Evolutionary conservation across 2,888 invertebrate genomes (phyloP).

Genomic region (Drosophila kanekoi): DNA sequence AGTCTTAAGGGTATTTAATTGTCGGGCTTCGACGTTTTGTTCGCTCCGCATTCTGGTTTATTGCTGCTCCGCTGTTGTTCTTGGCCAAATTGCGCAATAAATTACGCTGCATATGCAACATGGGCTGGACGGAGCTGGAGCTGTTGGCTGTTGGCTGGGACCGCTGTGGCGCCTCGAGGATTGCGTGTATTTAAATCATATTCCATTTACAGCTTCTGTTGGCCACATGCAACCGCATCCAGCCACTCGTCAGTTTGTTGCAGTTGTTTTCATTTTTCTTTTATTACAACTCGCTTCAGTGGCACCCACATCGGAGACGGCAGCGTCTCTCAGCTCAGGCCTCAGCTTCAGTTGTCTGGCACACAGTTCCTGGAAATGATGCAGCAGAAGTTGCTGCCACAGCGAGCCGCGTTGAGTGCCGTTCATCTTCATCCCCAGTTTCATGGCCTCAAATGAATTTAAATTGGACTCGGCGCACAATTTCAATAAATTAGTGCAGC

Average conservation of each 20-base stretch:
- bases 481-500: conserved; percentile 60
- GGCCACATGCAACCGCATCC: conserved; percentile 25
- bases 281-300: conserved; percentile 10
- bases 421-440: conserved; percentile 5
- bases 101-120: conserved; percentile 46
- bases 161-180: conserved; percentile 64
- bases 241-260: conserved; percentile 7
- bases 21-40: neutral
- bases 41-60: conserved; percentile 6
- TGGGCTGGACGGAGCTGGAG: conserved; percentile 6
- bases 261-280: neutral
- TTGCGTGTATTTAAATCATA: conserved; percentile 71
- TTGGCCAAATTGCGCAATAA: conserved; percentile 64
- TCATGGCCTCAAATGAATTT: conserved; percentile 68
- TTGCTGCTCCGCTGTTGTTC: conserved; percentile 18
- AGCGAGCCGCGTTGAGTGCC: neutral
- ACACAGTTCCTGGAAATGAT: conserved; percentile 42
- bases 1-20: conserved; percentile 3
- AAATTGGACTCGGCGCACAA: conserved; percentile 51
- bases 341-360: no score
- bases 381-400: conserved; percentile 30
- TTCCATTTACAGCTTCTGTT: conserved; percentile 66
- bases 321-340: neutral
- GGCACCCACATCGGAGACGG: conserved; percentile 7
- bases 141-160: conserved; percentile 13